phyloP scores from a whole-genome alignment of 2,888 invertebrate genomes.

The Scrobipalpa atriplicella region DNA sequence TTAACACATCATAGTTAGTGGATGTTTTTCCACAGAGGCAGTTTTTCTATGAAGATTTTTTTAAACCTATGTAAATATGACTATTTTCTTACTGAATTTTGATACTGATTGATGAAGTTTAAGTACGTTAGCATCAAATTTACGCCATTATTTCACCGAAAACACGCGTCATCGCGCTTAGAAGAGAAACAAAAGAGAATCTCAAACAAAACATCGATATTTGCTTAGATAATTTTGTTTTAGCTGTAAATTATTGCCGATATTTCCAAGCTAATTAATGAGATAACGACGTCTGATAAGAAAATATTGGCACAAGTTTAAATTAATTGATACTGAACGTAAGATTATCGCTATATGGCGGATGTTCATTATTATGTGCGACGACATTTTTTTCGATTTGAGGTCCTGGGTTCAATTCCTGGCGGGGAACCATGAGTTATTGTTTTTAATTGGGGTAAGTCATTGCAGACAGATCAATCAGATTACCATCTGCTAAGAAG shows the following conservation, averaged over 20 bases:
- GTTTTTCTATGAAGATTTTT: no score
- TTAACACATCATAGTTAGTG: no score
- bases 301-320: constrained; percentile 13
- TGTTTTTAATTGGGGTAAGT: neutral
- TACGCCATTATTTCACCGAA: constrained; percentile 34
- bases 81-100: neutral
- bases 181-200: constrained; percentile 48
- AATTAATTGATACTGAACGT: constrained; percentile 11
- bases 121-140: neutral
- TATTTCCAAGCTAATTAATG: constrained; percentile 12
- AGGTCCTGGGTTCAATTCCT: neutral
- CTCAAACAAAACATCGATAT: neutral
- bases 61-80: neutral
- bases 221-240: neutral
- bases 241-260: constrained; percentile 2
- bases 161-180: constrained; percentile 45
- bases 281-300: constrained; percentile 6
- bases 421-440: neutral
- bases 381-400: neutral
- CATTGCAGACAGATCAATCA: neutral
- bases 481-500: no score
- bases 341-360: constrained; percentile 9
- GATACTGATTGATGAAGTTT: neutral
- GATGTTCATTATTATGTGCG: constrained; percentile 1
- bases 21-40: no score